Evolutionary conservation across 2,113 vertebrate genomes (phyloP).

Genomic region (Cepphus grylle): DNA sequence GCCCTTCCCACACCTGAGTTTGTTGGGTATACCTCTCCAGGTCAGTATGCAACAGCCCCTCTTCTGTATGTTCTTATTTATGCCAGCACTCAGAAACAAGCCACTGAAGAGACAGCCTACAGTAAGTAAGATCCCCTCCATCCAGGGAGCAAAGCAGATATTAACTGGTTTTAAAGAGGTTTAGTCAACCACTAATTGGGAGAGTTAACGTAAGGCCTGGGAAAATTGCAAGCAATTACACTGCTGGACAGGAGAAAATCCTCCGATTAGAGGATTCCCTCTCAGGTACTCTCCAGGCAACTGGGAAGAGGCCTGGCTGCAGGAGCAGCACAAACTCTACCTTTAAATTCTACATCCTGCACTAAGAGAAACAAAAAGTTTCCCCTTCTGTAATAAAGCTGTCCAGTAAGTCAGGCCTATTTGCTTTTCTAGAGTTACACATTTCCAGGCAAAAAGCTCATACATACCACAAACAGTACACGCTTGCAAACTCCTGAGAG

Average conservation of each 20-base stretch:
- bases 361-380: background rate
- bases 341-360: background rate
- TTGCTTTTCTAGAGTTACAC: background rate
- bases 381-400: background rate
- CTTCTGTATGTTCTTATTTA: background rate
- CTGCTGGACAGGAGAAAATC: background rate
- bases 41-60: background rate
- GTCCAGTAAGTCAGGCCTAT: background rate
- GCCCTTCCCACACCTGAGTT: background rate
- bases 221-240: background rate
- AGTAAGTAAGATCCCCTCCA: background rate
- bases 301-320: background rate
- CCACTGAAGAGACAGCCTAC: background rate
- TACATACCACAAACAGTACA: background rate
- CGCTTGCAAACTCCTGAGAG: background rate
- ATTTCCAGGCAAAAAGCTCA: background rate
- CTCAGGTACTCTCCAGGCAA: background rate
- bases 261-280: background rate
- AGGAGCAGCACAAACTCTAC: background rate
- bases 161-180: background rate
- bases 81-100: background rate
- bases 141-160: background rate
- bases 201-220: background rate
- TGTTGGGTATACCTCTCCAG: background rate
- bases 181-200: background rate